Percentiles rank a stretch among this genome's conserved stretches.
phyloP scores from a whole-genome alignment of 2,797 vertebrate species.

The Lacerta bilineata region DNA sequence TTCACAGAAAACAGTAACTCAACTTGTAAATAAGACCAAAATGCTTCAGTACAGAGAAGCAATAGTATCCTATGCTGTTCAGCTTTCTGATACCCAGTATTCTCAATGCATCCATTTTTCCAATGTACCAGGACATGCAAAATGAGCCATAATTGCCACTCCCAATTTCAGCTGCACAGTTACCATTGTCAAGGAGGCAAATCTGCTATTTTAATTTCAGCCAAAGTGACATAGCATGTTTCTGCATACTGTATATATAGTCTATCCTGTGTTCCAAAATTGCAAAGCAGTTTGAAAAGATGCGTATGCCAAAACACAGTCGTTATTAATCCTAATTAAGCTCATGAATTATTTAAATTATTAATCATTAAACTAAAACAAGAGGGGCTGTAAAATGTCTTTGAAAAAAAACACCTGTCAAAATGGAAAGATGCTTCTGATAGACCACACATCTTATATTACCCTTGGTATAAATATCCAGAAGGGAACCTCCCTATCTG shows the following conservation, averaged over 20 bases:
- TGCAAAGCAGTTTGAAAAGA: neutral
- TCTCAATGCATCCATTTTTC: neutral
- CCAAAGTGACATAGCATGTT: neutral
- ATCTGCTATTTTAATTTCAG: neutral
- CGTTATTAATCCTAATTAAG: neutral
- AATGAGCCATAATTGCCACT: neutral
- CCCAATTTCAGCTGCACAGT: neutral
- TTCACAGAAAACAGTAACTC: neutral
- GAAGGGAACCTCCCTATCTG: too few species aligned
- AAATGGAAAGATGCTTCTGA: too few species aligned
- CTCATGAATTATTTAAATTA: too few species aligned
- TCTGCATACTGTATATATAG: neutral
- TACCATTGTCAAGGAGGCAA: neutral
- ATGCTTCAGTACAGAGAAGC: neutral
- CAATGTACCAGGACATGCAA: neutral
- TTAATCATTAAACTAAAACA: too few species aligned
- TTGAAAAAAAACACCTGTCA: too few species aligned
- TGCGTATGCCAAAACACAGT: neutral
- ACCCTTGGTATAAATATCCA: too few species aligned
- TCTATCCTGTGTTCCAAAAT: neutral
- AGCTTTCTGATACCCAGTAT: neutral
- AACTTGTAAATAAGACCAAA: constrained; percentile 17
- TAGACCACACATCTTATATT: too few species aligned
- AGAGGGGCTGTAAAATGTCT: too few species aligned
- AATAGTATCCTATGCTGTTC: neutral